A percentile compares a stretch with the other conserved stretches of the same genome.
Evolutionary conservation across 2,888 invertebrate genomes (phyloP).

Genomic region (Euphydryas editha): DNA sequence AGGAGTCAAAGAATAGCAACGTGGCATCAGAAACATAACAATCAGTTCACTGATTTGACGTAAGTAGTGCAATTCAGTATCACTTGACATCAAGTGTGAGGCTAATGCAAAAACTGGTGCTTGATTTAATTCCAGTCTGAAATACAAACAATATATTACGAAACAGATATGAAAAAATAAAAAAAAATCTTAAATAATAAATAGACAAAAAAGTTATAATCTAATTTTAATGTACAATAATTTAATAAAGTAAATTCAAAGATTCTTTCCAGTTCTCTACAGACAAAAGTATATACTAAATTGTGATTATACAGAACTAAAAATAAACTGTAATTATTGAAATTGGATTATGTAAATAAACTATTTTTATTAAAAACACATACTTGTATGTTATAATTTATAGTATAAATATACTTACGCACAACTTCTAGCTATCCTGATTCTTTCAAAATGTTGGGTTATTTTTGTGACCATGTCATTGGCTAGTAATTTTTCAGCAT

Average conservation of each 20-base stretch:
- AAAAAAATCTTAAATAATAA: no score
- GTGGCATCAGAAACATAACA: constrained; percentile 91
- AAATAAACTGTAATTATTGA: background rate
- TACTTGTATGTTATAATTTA: no score
- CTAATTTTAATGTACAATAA: no score
- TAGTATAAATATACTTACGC: no score
- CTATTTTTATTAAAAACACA: no score
- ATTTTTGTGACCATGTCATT: constrained; percentile 92
- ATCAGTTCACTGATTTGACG: constrained; percentile 92
- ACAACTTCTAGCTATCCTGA: constrained; percentile 89
- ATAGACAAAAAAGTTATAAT: no score
- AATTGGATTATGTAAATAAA: no score
- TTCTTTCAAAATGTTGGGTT: constrained; percentile 93
- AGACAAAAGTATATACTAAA: no score
- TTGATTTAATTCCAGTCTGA: constrained; percentile 84
- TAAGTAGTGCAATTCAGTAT: constrained; percentile 91
- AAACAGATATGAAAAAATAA: no score
- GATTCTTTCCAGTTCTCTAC: no score
- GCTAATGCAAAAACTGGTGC: constrained; percentile 88
- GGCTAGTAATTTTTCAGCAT: constrained; percentile 92
- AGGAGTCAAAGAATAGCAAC: constrained; percentile 90
- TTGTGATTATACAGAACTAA: background rate
- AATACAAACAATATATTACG: constrained; percentile 40
- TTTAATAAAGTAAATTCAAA: no score
- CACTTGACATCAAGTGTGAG: constrained; percentile 88